A percentile compares a stretch with the other conserved stretches of the same genome.
Evolutionary conservation across 2,797 vertebrate genomes (phyloP).

Genomic region (Dipus sagitta): DNA sequence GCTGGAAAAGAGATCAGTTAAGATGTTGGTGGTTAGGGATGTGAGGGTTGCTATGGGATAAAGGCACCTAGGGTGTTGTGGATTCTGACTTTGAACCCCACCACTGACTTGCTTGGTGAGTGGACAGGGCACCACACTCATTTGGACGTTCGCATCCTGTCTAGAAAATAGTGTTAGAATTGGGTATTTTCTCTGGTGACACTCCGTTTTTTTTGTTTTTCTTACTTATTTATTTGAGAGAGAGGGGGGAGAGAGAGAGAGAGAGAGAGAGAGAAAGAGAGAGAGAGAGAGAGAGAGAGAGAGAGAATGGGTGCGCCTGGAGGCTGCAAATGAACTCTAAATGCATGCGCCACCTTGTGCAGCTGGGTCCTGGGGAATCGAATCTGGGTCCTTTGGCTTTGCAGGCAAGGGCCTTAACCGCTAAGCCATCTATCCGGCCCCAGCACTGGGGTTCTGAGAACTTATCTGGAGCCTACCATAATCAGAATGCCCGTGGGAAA

Average conservation of each 20-base stretch:
- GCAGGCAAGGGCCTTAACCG: no score
- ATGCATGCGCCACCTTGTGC: no score
- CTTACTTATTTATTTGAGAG: no score
- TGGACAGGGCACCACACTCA: background rate
- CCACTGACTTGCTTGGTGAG: background rate
- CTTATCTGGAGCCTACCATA: background rate
- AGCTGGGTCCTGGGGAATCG: no score
- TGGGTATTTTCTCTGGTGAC: background rate
- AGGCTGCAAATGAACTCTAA: no score
- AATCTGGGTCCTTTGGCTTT: no score
- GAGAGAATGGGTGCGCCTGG: no score
- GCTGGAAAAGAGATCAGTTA: background rate
- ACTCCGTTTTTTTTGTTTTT: background rate
- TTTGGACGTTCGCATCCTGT: background rate
- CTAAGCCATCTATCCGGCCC: no score
- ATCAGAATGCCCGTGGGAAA: background rate
- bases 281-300: no score
- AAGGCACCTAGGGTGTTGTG: background rate
- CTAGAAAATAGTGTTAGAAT: slow-evolving; percentile 31
- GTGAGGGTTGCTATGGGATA: background rate
- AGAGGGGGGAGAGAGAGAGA: no score
- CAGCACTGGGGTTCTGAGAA: background rate
- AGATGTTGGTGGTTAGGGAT: background rate
- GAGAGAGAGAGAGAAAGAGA: no score
- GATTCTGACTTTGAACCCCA: background rate